Percentiles rank a stretch among this genome's conserved stretches.
Evolutionary conservation across 1,140 invertebrate genomes (phyloP).

Genomic region (Zelostemma sp.): DNA sequence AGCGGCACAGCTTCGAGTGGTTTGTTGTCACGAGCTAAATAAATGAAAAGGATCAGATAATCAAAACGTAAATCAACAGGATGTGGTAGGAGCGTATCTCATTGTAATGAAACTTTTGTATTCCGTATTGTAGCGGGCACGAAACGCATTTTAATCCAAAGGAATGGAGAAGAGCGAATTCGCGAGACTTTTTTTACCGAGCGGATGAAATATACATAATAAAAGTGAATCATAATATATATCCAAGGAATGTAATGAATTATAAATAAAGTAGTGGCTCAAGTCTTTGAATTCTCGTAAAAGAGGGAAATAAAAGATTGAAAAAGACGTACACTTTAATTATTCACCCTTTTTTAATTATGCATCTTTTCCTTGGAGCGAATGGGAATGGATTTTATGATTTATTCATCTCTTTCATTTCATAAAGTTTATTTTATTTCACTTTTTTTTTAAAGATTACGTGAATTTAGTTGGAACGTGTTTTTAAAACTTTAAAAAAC

Average conservation of each 20-base stretch:
- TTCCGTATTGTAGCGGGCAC: slow-evolving; percentile 32
- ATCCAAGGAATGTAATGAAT: slow-evolving; percentile 60
- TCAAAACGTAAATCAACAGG: not conserved
- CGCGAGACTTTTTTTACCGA: slow-evolving; percentile 55
- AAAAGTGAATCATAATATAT: slow-evolving; percentile 50
- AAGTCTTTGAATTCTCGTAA: slow-evolving; percentile 62
- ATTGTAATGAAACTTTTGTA: slow-evolving; percentile 43
- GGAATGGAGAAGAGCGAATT: slow-evolving; percentile 34
- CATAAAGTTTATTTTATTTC: not conserved
- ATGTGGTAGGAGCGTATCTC: slow-evolving; percentile 7
- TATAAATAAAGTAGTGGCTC: slow-evolving; percentile 64
- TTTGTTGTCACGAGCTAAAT: slow-evolving; percentile 3
- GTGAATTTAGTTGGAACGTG: too few species aligned
- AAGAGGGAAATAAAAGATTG: slow-evolving; percentile 61
- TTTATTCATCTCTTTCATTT: not conserved
- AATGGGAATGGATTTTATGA: too few species aligned
- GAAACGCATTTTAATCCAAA: slow-evolving; percentile 28
- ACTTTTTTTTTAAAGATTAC: not conserved
- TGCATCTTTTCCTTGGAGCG: too few species aligned
- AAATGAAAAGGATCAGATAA: slow-evolving; percentile 13
- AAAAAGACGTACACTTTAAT: slow-evolving; percentile 17
- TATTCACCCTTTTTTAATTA: not conserved
- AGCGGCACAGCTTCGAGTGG: too few species aligned
- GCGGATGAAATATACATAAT: slow-evolving; percentile 44
- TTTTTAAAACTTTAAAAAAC: not conserved